Conservation (phyloP, 2,797 vertebrate species). For the Megalops cyprinoides region DNA sequence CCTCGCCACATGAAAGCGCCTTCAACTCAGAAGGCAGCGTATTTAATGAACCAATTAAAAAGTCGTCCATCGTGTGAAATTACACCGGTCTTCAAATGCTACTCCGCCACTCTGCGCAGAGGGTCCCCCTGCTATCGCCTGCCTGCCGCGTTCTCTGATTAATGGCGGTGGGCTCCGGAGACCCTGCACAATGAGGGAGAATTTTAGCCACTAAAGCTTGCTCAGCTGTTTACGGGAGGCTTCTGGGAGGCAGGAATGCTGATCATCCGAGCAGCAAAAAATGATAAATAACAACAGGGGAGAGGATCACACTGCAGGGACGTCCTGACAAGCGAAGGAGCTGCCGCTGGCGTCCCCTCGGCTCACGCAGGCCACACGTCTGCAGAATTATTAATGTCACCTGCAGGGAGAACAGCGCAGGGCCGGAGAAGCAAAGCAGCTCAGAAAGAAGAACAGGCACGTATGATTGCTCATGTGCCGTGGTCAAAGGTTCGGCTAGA, state of each 20-base stretch:
- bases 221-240: slow-evolving; percentile 12
- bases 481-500: no score
- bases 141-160: neutral
- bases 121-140: neutral
- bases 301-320: neutral
- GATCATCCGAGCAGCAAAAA: neutral
- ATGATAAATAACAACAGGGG: slow-evolving; percentile 23
- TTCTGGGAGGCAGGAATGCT: neutral
- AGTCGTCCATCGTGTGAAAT: slow-evolving; percentile 3
- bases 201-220: slow-evolving; percentile 13
- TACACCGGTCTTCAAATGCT: neutral
- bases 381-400: neutral
- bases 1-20: neutral
- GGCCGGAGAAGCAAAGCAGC: neutral
- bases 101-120: neutral
- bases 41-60: slow-evolving; percentile 25
- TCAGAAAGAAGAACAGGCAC: neutral
- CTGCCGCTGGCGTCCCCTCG: neutral
- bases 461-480: no score
- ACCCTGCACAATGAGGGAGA: neutral
- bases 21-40: neutral
- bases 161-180: slow-evolving; percentile 4
- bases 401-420: neutral
- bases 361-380: neutral
- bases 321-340: neutral